phyloP scores from a whole-genome alignment of 30 jellyfish, hydroid and myxozoan genomes.

The Cassiopea andromeda region DNA sequence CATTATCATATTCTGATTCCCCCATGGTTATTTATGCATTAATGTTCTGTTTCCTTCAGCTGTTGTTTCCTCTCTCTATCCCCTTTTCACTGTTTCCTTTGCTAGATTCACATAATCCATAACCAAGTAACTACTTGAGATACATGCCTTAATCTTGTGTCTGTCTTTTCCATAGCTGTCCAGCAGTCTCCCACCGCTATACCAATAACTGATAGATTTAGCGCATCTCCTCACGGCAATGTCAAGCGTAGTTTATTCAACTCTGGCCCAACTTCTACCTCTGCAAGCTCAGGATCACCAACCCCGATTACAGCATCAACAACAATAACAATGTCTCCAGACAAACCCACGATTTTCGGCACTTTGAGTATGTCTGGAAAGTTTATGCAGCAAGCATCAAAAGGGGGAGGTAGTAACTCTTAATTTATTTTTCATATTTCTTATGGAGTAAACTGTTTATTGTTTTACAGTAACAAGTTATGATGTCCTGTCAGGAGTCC shows the following conservation, averaged over 20 bases:
- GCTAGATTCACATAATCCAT: not conserved
- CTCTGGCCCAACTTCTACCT: not conserved
- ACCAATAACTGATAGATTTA: constrained; percentile 23
- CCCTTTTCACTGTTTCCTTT: not conserved
- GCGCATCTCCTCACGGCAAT: not conserved
- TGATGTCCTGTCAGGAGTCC: too few relatives aligned
- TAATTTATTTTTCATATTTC: not conserved
- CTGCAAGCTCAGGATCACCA: not conserved
- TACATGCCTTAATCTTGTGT: not conserved
- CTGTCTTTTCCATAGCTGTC: not conserved
- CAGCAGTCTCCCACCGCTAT: constrained; percentile 34
- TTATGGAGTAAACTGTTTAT: too few relatives aligned
- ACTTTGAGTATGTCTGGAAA: constrained; percentile 19
- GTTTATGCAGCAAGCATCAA: constrained; percentile 8
- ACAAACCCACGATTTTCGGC: constrained; percentile 16
- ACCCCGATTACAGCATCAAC: constrained; percentile 2
- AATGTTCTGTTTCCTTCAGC: too few relatives aligned
- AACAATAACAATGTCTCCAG: constrained; percentile 21
- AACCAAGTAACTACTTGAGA: not conserved
- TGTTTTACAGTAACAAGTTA: too few relatives aligned
- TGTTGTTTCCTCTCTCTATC: too few relatives aligned
- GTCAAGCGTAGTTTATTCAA: constrained; percentile 37
- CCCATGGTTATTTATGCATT: too few relatives aligned
- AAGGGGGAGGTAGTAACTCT: not conserved
- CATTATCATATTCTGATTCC: too few relatives aligned